A percentile compares a stretch with the other conserved stretches of the same genome.
Conservation (phyloP, 2,888 invertebrate species). For the Deilephila elpenor region DNA sequence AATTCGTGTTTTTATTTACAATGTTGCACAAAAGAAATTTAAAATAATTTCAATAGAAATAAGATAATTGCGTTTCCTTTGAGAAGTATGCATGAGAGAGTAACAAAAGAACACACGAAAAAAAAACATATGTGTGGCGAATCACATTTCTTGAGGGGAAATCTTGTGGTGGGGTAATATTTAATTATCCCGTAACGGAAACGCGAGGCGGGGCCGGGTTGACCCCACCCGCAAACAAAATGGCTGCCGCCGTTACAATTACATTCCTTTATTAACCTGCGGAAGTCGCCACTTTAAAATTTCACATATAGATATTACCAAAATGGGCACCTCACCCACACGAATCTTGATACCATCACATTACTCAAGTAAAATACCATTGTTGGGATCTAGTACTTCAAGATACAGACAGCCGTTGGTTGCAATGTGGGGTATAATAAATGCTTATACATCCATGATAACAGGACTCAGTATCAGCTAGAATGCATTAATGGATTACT, state of each 20-base stretch:
- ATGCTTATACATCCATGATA: not conserved
- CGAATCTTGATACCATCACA: not conserved
- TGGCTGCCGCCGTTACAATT: slow-evolving; percentile 79
- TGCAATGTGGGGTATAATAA: not conserved
- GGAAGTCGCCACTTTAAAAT: slow-evolving; percentile 62
- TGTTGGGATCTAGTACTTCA: not conserved
- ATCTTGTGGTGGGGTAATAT: slow-evolving; percentile 77
- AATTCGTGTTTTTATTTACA: slow-evolving; percentile 37
- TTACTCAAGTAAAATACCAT: slow-evolving; percentile 2
- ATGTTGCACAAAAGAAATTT: slow-evolving; percentile 33
- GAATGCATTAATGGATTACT: not conserved
- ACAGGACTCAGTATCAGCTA: not conserved
- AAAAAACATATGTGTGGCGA: slow-evolving; percentile 59
- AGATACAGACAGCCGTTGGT: not conserved
- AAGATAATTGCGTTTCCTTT: slow-evolving; percentile 41
- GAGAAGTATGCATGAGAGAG: slow-evolving; percentile 35
- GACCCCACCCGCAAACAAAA: slow-evolving; percentile 83
- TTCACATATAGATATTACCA: slow-evolving; percentile 9
- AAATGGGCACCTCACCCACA: slow-evolving; percentile 13
- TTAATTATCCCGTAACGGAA: slow-evolving; percentile 82
- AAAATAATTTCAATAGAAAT: slow-evolving; percentile 32
- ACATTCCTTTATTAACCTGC: slow-evolving; percentile 66
- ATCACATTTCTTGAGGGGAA: slow-evolving; percentile 72
- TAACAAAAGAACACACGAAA: slow-evolving; percentile 43
- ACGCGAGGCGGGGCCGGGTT: slow-evolving; percentile 79